Percentiles rank a stretch among this genome's conserved stretches.
phyloP scores from a whole-genome alignment of 2,888 invertebrate species.

The Nymphalis polychloros region DNA sequence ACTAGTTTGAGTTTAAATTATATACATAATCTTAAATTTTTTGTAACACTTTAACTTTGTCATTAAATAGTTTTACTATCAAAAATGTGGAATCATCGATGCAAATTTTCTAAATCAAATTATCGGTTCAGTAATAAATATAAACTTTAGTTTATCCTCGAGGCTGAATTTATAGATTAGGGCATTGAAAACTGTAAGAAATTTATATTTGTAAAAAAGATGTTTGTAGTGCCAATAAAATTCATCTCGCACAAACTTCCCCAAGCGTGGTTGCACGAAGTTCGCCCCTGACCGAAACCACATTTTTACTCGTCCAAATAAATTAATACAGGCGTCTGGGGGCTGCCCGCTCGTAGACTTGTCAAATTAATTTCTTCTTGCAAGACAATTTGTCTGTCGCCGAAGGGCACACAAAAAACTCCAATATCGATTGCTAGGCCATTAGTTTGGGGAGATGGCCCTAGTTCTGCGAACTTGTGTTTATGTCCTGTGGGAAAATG shows the following conservation, averaged over 20 bases:
- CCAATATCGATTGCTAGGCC: slow-evolving; percentile 70
- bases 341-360: slow-evolving; percentile 61
- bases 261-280: slow-evolving; percentile 18
- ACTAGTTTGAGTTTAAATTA: no score
- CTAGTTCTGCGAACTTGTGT: slow-evolving; percentile 41
- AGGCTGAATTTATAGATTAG: background rate
- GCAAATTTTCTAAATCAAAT: no score
- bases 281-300: slow-evolving; percentile 53
- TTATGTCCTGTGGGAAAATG: slow-evolving; percentile 26
- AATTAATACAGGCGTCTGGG: slow-evolving; percentile 78
- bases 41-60: no score
- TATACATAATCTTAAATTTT: no score
- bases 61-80: no score
- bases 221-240: slow-evolving; percentile 29
- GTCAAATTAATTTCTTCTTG: slow-evolving; percentile 81
- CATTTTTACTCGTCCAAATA: slow-evolving; percentile 80
- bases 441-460: slow-evolving; percentile 55
- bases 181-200: background rate
- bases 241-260: slow-evolving; percentile 31
- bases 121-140: no score
- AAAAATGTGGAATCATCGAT: no score
- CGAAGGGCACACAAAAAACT: slow-evolving; percentile 68
- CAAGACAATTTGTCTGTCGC: slow-evolving; percentile 78
- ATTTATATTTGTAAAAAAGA: slow-evolving; percentile 9
- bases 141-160: no score